phyloP scores from a whole-genome alignment of 1,140 invertebrate species.

The Temnothorax curvispinosus region DNA sequence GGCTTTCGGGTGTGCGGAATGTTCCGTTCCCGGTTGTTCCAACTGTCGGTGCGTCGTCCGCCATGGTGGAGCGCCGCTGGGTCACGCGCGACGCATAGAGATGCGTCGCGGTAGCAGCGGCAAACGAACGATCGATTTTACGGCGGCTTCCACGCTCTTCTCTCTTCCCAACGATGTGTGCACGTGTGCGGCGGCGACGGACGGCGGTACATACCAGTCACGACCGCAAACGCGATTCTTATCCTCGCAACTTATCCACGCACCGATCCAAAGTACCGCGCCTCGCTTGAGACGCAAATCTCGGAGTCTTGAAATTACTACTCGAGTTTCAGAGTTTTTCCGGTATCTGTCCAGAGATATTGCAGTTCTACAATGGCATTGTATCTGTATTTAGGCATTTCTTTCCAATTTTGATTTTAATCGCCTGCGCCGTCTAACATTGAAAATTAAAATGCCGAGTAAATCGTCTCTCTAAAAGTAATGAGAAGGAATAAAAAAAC shows the following conservation, averaged over 20 bases:
- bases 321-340: not conserved
- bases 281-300: not conserved
- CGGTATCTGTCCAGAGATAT: not conserved
- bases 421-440: too few relatives aligned
- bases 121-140: slow-evolving; percentile 72
- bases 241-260: not conserved
- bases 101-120: slow-evolving; percentile 60
- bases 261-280: not conserved
- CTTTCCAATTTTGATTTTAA: too few relatives aligned
- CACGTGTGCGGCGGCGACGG: slow-evolving; percentile 62
- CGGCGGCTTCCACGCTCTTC: not conserved
- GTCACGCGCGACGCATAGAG: slow-evolving; percentile 72
- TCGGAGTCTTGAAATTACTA: too few relatives aligned
- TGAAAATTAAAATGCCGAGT: too few relatives aligned
- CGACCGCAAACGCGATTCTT: slow-evolving; percentile 34
- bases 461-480: too few relatives aligned
- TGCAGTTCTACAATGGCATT: not conserved
- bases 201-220: not conserved
- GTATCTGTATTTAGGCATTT: too few relatives aligned
- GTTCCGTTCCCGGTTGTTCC: too few relatives aligned
- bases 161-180: slow-evolving; percentile 42
- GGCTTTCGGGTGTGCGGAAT: slow-evolving; percentile 12
- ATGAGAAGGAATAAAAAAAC: too few relatives aligned
- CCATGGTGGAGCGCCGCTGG: slow-evolving; percentile 66
- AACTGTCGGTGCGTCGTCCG: slow-evolving; percentile 59